Evolutionary conservation across 2,888 invertebrate genomes (phyloP), one percentile per base, ranked within the genome.

Genomic region (Spisula subtruncata): DNA sequence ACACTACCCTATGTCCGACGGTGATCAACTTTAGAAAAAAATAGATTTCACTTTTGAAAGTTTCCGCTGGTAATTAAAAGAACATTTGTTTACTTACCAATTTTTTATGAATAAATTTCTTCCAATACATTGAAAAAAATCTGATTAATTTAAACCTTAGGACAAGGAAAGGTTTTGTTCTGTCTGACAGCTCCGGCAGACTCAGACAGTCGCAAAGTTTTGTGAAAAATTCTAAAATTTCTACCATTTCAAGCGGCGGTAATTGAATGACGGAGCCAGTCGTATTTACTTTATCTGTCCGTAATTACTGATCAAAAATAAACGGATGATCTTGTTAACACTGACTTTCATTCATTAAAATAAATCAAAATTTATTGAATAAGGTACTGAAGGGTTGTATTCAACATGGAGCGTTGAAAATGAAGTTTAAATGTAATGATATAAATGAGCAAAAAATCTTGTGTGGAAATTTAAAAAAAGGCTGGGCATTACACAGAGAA

Each of bases 121-220:
- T 29, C 20, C 56, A 25, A 66, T 86, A 81, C 60, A 79, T 75
- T 32, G 85, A 32, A 79, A 85, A 75, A 79, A 85, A 75, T 85
- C 32, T 51, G 25, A 75, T 48, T 75, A 84, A 84, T 84, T 84
- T 75, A 75, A 75, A 71, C 54, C n/a, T 16, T 51, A 20, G 35
- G 29, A 88, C 83, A 89, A 89, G 89, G 83, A 79, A 89, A 89
- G 83, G 89, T 89, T 86, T 83, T 89, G 89, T 89, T 66, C 86
- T 14, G 32, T 85, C 71, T 48, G 71, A 32, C 75, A 25, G 60
- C 60, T 18, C 12, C 8, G 60, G n/a, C 35, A 29, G 32, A 79
- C 51, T 10, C 41, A 81, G 32, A 29, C n/a, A 14, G 16, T 18
- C 32, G 18, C 51, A 35, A 82, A 54, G 25, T 79, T 75, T 51